Base-by-base conservation (phyloP, 2,113 vertebrate genomes). In the Rhegmatorhina hoffmannsi region DNA sequence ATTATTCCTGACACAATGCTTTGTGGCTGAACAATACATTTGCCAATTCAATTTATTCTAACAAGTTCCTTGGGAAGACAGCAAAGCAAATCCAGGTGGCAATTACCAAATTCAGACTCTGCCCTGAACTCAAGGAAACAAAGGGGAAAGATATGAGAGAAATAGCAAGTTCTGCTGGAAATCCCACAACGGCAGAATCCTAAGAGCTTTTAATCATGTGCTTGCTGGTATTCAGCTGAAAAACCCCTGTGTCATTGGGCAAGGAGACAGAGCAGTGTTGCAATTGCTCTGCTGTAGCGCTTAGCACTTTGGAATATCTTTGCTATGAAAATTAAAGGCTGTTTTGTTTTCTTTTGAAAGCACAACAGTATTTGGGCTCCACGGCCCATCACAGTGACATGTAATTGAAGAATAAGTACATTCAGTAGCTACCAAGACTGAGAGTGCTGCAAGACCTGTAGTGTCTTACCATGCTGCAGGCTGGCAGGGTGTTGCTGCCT, bases 21-120 rank as follows among this genome's bases (percentile, higher is more conserved):
- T 17, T 80, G 76, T 11, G 0, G 60, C 76, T 78, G 92, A 94
- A 95, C 93, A 88, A 94, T 95, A 18, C 93, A 26, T 96, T 93
- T 86, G 90, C 95, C 95, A 92, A 87, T 93, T 96, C 93, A 95
- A 93, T 96, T 95, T 93, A 94, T 95, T 96, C 96, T 93, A 84
- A 95, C 93, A 86, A 86, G 94, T 94, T 97, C 85, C 90, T 90
- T 81, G 90, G 90, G 96, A 96, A 95, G 95, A 75, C 83, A 94
- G 96, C 83, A 96, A 86, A 97, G 94, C 55, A 96, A 97, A 97
- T 88, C 72, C 85, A 93, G 92, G 95, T 96, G 93, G 90, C 88
- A 94, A 88, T 95, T 93, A 92, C 75, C 0, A 17, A 94, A 94
- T 78, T 93, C 95, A 86, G 76, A 26, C 94, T 95, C 89, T 87